Base-by-base conservation (phyloP, 2,797 vertebrate genomes). In the Octomys mimax region DNA sequence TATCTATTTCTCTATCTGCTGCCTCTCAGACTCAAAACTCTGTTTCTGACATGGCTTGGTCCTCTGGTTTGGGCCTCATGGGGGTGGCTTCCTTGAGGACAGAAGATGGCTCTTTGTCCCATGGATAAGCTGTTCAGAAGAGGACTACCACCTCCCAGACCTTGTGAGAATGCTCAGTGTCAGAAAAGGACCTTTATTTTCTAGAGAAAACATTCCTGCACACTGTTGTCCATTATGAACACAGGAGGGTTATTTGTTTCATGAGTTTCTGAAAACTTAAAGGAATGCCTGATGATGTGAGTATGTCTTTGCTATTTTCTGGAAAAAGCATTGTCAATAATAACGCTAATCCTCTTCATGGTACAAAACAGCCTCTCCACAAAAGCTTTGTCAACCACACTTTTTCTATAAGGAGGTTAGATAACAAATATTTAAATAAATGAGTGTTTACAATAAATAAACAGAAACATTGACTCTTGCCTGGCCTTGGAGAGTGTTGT, bases 1-100 rank as follows among this genome's bases (percentile, higher is more conserved):
- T 97, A 87, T 97, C 92, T 97, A 7, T 91, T 82, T 95, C 87
- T 96, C 88, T 95, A 96, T 97, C 97, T 96, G 93, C 90, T 87
- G 16, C 75, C 90, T 96, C 80, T 89, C 89, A 92, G 87, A 68
- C 92, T 91, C 62, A 94, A 52, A 93, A 83, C 85, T 93, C 9
- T 6, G 31, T 66, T 91, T 95, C 91, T 89, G 85, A 82, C 59
- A 49, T 12, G 89, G 82, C 61, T 36, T 22, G 31, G 71, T 85
- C 39, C n/a, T 79, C 88, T 81, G 57, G 54, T 54, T 64, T 19
- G 52, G 77, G 54, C 81, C 66, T 54, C 64, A 73, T 85, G 89
- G 52, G 61, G 92, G 73, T 87, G 22, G 39, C 22, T 92, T 16
- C 0, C 0, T 24, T 6, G 13, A 89, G 79, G 19, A 85, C 79